Percentiles rank a stretch among this genome's conserved stretches.
phyloP scores from a whole-genome alignment of 2,113 vertebrate species.

The Passerina amoena region DNA sequence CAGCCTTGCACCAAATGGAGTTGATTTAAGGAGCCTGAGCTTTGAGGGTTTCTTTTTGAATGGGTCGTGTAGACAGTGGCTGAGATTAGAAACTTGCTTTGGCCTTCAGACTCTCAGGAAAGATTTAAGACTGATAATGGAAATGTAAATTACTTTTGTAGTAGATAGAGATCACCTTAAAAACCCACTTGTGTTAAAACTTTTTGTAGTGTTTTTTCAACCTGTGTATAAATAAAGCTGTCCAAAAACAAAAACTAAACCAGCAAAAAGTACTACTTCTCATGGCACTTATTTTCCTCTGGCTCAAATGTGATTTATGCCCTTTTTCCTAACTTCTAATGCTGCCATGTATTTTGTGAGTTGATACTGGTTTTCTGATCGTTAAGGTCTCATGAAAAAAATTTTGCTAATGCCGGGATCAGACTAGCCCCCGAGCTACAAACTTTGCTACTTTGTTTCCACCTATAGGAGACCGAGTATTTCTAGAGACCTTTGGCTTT shows the following conservation, averaged over 20 bases:
- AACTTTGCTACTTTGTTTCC: neutral
- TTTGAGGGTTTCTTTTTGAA: slow-evolving; percentile 18
- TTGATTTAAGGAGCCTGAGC: neutral
- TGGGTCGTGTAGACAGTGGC: neutral
- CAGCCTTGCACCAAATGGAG: neutral
- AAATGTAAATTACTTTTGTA: slow-evolving; percentile 8
- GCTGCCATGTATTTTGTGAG: neutral
- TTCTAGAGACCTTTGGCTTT: neutral
- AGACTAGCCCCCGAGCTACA: neutral
- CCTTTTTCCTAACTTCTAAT: neutral
- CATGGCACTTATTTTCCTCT: neutral
- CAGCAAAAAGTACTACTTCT: neutral
- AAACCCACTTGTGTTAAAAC: neutral
- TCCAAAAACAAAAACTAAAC: neutral
- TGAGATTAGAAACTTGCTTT: neutral
- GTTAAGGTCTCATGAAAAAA: neutral
- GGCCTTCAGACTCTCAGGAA: neutral
- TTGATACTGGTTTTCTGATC: neutral
- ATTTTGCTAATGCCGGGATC: neutral
- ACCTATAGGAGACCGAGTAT: neutral
- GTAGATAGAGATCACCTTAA: slow-evolving; percentile 4
- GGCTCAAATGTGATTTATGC: neutral
- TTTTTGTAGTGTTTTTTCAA: neutral
- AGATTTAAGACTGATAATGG: slow-evolving; percentile 7
- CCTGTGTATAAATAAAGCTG: neutral